phyloP scores from a whole-genome alignment of 2,113 vertebrate species.

The Neolamprologus caudopunctatus region DNA sequence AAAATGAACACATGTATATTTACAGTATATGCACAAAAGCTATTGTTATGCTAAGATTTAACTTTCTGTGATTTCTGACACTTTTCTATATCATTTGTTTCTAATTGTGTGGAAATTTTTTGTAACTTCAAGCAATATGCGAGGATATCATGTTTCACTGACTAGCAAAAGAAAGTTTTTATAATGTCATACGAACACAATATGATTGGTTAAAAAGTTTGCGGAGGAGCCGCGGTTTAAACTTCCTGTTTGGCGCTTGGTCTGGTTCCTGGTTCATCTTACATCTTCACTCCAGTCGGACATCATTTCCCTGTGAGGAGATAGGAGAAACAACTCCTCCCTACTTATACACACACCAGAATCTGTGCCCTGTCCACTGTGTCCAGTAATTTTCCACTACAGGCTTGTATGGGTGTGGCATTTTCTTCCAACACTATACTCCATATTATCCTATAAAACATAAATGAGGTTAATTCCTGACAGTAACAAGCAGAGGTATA shows the following conservation, averaged over 20 bases:
- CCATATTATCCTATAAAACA: background rate
- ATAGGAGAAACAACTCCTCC: background rate
- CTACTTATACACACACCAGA: background rate
- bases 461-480: background rate
- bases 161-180: background rate
- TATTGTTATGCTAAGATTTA: background rate
- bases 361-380: background rate
- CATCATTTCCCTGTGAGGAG: background rate
- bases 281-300: background rate
- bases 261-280: background rate
- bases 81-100: background rate
- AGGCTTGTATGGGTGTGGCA: background rate
- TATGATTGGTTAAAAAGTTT: background rate
- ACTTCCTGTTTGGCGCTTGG: background rate
- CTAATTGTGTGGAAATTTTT: background rate
- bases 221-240: background rate
- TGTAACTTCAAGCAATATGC: background rate
- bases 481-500: background rate
- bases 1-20: background rate
- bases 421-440: background rate
- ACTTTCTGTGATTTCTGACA: background rate
- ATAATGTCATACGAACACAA: background rate
- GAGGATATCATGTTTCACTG: background rate
- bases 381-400: background rate
- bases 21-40: background rate